Percentiles rank a stretch among this genome's conserved stretches.
These are phyloP conservation scores for Hirundo rustica DNA, from an alignment of 2,797 vertebrate genomes.

Conservation along the genomic window DNA sequence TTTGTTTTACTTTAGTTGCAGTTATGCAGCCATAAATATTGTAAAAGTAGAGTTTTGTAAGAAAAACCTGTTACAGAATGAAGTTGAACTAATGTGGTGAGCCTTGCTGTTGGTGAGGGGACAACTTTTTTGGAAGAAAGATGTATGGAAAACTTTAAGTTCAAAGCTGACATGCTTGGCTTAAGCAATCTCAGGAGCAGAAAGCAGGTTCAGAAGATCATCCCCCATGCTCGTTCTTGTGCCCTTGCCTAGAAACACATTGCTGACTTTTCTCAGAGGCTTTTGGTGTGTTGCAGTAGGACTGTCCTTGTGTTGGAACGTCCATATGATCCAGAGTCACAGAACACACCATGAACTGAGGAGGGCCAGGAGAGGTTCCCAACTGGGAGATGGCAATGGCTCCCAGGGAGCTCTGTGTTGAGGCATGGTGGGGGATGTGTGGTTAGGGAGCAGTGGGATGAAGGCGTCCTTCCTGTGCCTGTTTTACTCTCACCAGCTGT, in stretches of 20 bases:
- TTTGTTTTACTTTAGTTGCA: not conserved
- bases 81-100: not conserved
- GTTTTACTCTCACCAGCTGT: not conserved
- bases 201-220: not conserved
- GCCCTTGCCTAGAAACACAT: not conserved
- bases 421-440: not conserved
- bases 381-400: not conserved
- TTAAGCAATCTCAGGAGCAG: not conserved
- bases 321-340: not conserved
- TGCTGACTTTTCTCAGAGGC: not conserved
- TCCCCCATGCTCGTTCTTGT: not conserved
- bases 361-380: not conserved
- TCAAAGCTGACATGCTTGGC: not conserved
- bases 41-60: not conserved
- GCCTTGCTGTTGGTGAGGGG: not conserved
- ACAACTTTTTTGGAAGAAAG: not conserved
- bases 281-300: not conserved
- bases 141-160: not conserved
- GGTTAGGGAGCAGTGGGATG: not conserved
- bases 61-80: not conserved
- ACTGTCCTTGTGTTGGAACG: not conserved
- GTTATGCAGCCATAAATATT: not conserved
- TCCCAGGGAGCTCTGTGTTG: not conserved
- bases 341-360: not conserved
- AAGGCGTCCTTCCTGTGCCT: accelerated